These are phyloP conservation scores for Vespertilio murinus DNA, from an alignment of 2,797 vertebrate species.

Conservation along the genomic window DNA sequence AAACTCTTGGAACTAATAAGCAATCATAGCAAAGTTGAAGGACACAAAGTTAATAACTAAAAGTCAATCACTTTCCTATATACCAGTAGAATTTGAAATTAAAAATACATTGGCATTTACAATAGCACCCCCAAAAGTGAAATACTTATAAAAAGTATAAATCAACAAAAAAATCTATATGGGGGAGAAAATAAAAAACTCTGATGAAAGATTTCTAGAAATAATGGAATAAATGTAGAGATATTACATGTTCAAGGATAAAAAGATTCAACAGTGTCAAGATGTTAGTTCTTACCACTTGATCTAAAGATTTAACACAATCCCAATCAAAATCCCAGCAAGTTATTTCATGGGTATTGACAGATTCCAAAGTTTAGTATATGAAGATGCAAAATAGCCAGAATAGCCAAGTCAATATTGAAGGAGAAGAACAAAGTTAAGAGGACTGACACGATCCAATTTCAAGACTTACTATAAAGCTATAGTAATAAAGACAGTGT, in stretches of 20 bases:
- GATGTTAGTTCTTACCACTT: background rate
- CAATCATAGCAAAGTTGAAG: background rate
- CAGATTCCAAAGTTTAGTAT: background rate
- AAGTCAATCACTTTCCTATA: background rate
- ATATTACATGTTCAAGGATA: background rate
- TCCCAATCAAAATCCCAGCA: background rate
- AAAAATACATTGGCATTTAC: slow-evolving; percentile 39
- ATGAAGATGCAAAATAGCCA: background rate
- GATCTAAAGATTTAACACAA: background rate
- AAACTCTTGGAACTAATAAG: background rate
- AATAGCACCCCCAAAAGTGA: background rate
- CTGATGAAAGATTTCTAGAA: background rate
- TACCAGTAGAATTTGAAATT: slow-evolving; percentile 17
- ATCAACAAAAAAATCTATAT: background rate
- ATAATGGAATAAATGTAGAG: background rate
- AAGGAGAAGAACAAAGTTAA: background rate
- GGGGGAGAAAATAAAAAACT: background rate
- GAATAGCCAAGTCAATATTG: background rate
- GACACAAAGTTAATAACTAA: background rate
- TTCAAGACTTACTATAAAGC: background rate
- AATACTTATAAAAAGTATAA: slow-evolving; percentile 18
- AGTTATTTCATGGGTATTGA: background rate
- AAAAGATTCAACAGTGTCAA: slow-evolving; percentile 3
- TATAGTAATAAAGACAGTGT: background rate
- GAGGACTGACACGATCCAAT: background rate